Percentiles rank a stretch among this genome's conserved stretches.
These are phyloP conservation scores for Anarrhichthys ocellatus DNA, from an alignment of 2,113 vertebrate genomes.

Conservation along the genomic window DNA sequence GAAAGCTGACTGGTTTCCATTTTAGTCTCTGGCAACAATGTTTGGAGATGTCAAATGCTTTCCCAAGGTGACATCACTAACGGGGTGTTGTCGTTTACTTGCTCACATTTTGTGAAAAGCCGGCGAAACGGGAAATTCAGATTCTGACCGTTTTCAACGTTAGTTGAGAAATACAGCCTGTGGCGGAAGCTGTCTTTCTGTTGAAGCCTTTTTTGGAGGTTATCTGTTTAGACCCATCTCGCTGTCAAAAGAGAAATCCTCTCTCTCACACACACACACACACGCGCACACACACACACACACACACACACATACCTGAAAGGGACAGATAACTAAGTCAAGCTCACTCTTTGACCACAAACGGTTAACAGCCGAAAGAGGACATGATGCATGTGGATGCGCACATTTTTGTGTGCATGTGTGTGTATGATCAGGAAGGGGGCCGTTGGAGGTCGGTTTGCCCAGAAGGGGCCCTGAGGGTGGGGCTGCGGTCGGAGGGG, in stretches of 20 bases:
- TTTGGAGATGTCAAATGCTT: background rate
- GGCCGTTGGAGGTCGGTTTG: constrained; percentile 85
- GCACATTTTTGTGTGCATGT: constrained; percentile 49
- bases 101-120: constrained; percentile 3
- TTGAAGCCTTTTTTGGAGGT: constrained; percentile 34
- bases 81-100: background rate
- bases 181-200: constrained; percentile 58
- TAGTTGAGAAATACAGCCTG: constrained; percentile 57
- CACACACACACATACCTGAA: constrained; percentile 73
- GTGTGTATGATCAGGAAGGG: constrained; percentile 82
- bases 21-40: background rate
- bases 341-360: constrained; percentile 79
- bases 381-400: constrained; percentile 71
- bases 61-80: background rate
- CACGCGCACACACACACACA: constrained; percentile 58
- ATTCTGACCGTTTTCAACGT: constrained; percentile 53
- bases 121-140: constrained; percentile 31
- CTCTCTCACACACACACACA: constrained; percentile 5
- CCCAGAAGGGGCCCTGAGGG: constrained; percentile 80
- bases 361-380: constrained; percentile 82
- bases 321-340: constrained; percentile 79
- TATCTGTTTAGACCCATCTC: constrained; percentile 67
- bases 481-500: constrained; percentile 73
- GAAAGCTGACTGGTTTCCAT: background rate
- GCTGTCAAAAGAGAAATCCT: constrained; percentile 59